Evolutionary conservation across 1,140 invertebrate genomes (phyloP), one percentile per base, ranked within the genome.

Genomic region (Idris sp.): DNA sequence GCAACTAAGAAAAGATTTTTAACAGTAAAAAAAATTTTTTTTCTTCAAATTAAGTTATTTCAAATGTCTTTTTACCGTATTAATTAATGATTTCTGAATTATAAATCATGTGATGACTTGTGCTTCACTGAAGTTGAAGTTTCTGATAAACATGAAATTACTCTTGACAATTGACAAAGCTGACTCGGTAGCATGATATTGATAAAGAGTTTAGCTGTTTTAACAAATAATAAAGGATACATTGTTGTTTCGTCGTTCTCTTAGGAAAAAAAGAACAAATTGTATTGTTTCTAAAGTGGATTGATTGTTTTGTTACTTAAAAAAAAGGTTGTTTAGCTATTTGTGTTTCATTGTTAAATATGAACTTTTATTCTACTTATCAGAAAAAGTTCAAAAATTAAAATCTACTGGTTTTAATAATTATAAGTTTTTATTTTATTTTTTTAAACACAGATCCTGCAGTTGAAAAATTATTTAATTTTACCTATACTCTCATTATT

Each of bases 201-300:
- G 36, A 41, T 15, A 54, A 53, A 56, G 16, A 40, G 36, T 36
- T 53, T 38, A 22, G 35, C 18, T 25, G 49, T 53, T 38, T 28
- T 16, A 38, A 22, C 31, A 53, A 40, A 28, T 22, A 28, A 40
- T 38, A 28, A 38, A 11, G 8, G 35, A 36, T 26, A 51, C 11
- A 36, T 36, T 51, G 31, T 36, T 51, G 16, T 1, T 8, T 11
- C 2, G 44, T 14, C 8, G 28, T n/a, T n/a, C n/a, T n/a, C 28
- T 0, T 22, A 28, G 46, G 19, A 11, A 11, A 28, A 19, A 35
- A 30, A 46, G 43, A 18, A 33, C n/a, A 25, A 2, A 51, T n/a
- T 51, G 33, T 51, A 28, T 49, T 49, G 31, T 51, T 16, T 9
- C 26, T 25, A 15, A 51, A 51, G 48, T 36, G 19, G 48, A 6